Conservation (phyloP, 2,113 vertebrate genomes). For the Acrocephalus kingi region DNA sequence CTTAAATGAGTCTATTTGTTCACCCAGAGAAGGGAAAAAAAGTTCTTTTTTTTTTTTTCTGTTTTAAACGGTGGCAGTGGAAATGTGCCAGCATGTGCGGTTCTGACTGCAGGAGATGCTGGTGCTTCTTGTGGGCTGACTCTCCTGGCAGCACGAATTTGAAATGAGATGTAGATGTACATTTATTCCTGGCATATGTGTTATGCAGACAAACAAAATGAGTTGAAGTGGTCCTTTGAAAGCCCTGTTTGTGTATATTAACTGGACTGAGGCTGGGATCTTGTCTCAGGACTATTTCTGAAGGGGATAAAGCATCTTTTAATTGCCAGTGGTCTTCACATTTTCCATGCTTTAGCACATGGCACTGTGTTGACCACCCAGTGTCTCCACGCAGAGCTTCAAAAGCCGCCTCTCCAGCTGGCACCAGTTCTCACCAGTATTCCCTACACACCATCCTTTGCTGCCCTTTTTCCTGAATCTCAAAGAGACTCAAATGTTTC, state of each 20-base stretch:
- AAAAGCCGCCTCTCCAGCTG: neutral
- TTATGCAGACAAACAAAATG: neutral
- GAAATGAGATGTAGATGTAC: neutral
- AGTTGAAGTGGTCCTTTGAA: neutral
- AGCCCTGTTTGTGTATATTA: neutral
- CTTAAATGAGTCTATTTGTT: slow-evolving; percentile 16
- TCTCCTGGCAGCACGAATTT: neutral
- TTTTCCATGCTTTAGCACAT: neutral
- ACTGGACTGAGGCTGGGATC: neutral
- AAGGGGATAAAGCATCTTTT: neutral
- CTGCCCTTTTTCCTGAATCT: neutral
- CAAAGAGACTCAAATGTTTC: neutral
- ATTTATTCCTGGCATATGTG: neutral
- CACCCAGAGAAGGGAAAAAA: neutral
- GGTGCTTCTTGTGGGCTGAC: neutral
- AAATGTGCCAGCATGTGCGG: accelerated
- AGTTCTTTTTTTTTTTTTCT: neutral
- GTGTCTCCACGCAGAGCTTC: neutral
- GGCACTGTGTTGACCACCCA: neutral
- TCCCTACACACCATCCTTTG: accelerated
- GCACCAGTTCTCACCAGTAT: neutral
- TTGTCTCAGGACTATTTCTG: neutral
- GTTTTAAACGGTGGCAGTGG: neutral
- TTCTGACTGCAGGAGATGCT: neutral
- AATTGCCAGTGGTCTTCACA: neutral